A percentile compares a stretch with the other conserved stretches of the same genome.
Evolutionary conservation across 2,113 vertebrate species (phyloP).

Genomic region (Romanogobio albipinnatus): DNA sequence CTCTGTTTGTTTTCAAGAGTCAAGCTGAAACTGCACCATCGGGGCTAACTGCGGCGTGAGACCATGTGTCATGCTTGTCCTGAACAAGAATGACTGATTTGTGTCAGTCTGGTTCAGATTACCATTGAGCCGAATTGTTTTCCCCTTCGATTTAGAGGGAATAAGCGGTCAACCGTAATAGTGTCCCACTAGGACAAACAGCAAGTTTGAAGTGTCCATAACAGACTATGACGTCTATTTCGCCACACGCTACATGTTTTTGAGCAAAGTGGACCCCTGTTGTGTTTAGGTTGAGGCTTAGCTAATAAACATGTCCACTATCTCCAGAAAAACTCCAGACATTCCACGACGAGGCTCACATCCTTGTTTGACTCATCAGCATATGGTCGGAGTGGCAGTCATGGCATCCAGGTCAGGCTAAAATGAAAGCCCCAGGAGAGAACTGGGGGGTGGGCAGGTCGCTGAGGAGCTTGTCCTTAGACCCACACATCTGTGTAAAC

Average conservation of each 20-base stretch:
- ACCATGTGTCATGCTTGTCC: background rate
- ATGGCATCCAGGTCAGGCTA: constrained; percentile 59
- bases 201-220: background rate
- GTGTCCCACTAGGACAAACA: background rate
- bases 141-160: background rate
- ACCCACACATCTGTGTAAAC: constrained; percentile 79
- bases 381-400: constrained; percentile 58
- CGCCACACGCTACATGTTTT: background rate
- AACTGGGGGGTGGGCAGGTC: constrained; percentile 53
- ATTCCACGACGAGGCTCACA: constrained; percentile 60
- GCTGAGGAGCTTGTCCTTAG: constrained; percentile 57
- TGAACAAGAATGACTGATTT: constrained; percentile 3
- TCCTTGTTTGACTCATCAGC: constrained; percentile 57
- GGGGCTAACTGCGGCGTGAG: background rate
- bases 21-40: constrained; percentile 30
- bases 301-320: constrained; percentile 55
- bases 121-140: background rate
- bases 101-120: constrained; percentile 13
- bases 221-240: background rate
- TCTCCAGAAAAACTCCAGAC: constrained; percentile 55
- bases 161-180: background rate
- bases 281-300: constrained; percentile 48
- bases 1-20: constrained; percentile 30
- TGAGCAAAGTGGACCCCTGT: constrained; percentile 14
- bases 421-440: constrained; percentile 60